phyloP scores from a whole-genome alignment of 2,888 invertebrate genomes.

The Epistrophe grossulariae region DNA sequence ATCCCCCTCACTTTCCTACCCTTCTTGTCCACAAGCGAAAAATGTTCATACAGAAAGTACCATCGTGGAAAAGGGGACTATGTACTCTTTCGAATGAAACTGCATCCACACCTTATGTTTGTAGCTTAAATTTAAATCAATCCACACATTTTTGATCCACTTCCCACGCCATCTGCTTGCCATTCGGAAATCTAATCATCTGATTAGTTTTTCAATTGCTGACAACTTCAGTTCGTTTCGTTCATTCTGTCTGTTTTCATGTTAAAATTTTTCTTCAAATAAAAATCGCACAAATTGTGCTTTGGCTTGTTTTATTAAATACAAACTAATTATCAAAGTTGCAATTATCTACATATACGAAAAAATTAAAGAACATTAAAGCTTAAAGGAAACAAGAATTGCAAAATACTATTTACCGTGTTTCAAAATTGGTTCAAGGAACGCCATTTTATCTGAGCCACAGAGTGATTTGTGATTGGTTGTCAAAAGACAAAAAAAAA shows the following conservation, averaged over 20 bases:
- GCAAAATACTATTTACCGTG: background rate
- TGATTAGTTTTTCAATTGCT: conserved; percentile 1
- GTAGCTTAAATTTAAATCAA: background rate
- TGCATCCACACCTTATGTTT: background rate
- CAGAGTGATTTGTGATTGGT: conserved; percentile 44
- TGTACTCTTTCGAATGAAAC: background rate
- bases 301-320: conserved; percentile 2
- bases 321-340: background rate
- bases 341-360: too few relatives aligned
- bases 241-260: conserved; percentile 36
- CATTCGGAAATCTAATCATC: conserved; percentile 1
- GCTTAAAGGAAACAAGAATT: background rate
- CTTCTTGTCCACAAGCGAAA: too few relatives aligned
- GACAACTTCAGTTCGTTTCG: conserved; percentile 13
- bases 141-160: conserved; percentile 7
- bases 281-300: conserved; percentile 38
- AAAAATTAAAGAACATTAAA: background rate
- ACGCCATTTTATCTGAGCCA: conserved; percentile 54
- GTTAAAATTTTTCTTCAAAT: conserved; percentile 26
- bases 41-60: too few relatives aligned
- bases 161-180: background rate
- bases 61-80: too few relatives aligned
- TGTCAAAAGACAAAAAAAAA: conserved; percentile 36
- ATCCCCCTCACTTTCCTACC: too few relatives aligned
- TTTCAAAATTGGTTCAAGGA: background rate